Evolutionary conservation across 2,888 invertebrate species (phyloP).

Genomic region (Tachina grossa): DNA sequence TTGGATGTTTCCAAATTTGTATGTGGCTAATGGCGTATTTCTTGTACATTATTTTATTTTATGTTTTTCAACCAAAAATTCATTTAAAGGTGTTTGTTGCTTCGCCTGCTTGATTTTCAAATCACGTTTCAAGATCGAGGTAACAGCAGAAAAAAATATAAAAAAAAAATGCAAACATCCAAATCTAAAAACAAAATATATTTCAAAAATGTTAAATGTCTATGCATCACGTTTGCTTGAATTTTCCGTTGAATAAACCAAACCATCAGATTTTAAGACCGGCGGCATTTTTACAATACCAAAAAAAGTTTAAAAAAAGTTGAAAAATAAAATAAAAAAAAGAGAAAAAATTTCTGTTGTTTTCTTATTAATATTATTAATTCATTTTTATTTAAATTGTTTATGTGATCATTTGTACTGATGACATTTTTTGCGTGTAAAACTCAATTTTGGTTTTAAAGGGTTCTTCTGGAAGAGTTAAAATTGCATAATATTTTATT

Average conservation of each 20-base stretch:
- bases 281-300: conserved; percentile 50
- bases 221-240: conserved; percentile 65
- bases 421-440: conserved; percentile 13
- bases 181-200: conserved; percentile 41
- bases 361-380: conserved; percentile 24
- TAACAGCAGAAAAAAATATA: conserved; percentile 74
- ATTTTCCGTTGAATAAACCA: conserved; percentile 54
- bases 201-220: conserved; percentile 49
- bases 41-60: conserved; percentile 34
- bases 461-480: neutral
- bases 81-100: conserved; percentile 56
- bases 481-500: neutral
- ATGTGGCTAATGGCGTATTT: conserved; percentile 47
- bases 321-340: neutral
- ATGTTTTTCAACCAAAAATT: conserved; percentile 16
- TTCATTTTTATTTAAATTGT: conserved; percentile 59
- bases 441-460: conserved; percentile 14
- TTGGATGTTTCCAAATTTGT: conserved; percentile 45
- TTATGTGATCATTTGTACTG: conserved; percentile 38
- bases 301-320: neutral
- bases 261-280: conserved; percentile 38
- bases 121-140: conserved; percentile 82
- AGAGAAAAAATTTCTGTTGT: conserved; percentile 6
- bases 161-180: conserved; percentile 40
- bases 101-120: conserved; percentile 67